phyloP scores from a whole-genome alignment of 2,888 invertebrate genomes.

The Itoplectis maculator region DNA sequence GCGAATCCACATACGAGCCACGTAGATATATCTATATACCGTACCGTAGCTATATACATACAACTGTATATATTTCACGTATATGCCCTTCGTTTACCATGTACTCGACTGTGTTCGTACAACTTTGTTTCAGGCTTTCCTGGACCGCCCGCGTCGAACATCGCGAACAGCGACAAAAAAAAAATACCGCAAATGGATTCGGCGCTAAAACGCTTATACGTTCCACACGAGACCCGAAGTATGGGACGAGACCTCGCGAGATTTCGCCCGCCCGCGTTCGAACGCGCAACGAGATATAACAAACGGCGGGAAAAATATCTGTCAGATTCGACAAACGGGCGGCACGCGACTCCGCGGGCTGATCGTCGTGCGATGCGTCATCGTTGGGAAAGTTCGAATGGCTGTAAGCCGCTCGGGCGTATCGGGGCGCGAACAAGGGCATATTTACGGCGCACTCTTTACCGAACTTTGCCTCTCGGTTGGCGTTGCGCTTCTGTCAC shows the following conservation, averaged over 20 bases:
- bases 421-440: neutral
- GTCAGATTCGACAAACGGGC: neutral
- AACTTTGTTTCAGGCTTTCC: constrained; percentile 41
- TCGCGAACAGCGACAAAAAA: neutral
- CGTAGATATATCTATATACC: neutral
- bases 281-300: neutral
- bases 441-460: neutral
- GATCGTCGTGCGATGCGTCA: constrained; percentile 3
- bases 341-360: neutral
- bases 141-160: neutral
- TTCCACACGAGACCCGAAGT: constrained; percentile 11
- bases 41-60: too few species aligned
- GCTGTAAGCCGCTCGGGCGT: neutral
- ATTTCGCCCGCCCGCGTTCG: neutral
- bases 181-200: constrained; percentile 28
- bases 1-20: constrained; percentile 29
- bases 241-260: neutral
- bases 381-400: constrained; percentile 21
- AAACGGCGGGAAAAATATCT: neutral
- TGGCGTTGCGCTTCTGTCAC: neutral
- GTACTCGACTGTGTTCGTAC: constrained; percentile 27
- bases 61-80: too few species aligned
- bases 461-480: neutral
- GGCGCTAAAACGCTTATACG: constrained; percentile 11
- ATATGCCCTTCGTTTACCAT: neutral